Evolutionary conservation across 1,140 invertebrate genomes (phyloP).

Genomic region (Neodiprion fabricii): DNA sequence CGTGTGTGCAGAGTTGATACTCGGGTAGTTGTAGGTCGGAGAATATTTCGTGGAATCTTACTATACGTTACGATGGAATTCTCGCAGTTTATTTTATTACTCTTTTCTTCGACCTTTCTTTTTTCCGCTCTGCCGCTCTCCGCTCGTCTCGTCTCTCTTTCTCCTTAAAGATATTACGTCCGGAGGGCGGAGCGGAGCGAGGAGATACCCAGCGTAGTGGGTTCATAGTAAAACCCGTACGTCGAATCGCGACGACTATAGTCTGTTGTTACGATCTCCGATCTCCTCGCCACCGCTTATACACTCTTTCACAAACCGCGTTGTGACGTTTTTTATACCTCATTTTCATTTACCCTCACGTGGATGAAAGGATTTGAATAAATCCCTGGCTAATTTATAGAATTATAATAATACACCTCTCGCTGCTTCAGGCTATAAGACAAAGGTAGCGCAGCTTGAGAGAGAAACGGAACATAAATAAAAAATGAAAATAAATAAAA

Average conservation of each 20-base stretch:
- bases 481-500: too few relatives aligned
- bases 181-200: background rate
- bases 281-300: background rate
- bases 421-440: background rate
- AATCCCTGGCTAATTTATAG: background rate
- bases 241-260: background rate
- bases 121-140: background rate
- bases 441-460: background rate
- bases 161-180: background rate
- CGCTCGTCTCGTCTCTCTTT: background rate
- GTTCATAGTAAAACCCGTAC: constrained; percentile 1
- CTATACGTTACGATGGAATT: constrained; percentile 4
- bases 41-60: constrained; percentile 7
- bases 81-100: background rate
- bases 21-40: background rate
- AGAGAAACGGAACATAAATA: background rate
- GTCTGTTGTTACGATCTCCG: background rate
- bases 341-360: background rate
- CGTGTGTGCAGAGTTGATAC: background rate
- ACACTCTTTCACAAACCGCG: background rate
- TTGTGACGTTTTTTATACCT: too few relatives aligned
- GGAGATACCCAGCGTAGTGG: background rate
- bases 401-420: background rate
- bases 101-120: background rate
- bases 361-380: constrained; percentile 1